Evolutionary conservation across 2,113 vertebrate genomes (phyloP).

Genomic region (Neoarius graeffei): DNA sequence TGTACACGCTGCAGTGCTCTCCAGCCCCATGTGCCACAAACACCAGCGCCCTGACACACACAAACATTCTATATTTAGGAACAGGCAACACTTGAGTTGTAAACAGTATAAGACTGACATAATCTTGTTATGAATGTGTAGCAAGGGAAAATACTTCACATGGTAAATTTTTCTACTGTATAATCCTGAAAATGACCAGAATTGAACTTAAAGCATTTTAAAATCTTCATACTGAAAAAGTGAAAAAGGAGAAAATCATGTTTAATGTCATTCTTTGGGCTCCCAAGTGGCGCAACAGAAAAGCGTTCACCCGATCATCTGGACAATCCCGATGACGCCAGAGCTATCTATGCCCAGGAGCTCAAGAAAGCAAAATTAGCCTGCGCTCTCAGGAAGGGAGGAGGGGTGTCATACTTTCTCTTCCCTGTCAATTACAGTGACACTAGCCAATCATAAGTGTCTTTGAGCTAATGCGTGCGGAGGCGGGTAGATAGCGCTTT

Average conservation of each 20-base stretch:
- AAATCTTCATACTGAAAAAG: background rate
- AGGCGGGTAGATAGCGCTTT: background rate
- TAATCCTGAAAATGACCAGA: background rate
- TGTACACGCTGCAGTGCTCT: slow-evolving; percentile 90
- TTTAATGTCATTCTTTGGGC: background rate
- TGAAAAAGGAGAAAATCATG: background rate
- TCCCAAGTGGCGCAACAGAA: background rate
- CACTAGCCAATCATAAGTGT: background rate
- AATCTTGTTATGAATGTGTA: background rate
- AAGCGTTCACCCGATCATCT: background rate
- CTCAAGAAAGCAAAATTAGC: background rate
- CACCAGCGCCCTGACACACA: slow-evolving; percentile 81
- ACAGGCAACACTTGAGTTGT: background rate
- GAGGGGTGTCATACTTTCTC: background rate
- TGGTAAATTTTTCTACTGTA: background rate
- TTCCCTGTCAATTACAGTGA: background rate
- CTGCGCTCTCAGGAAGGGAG: too few relatives aligned
- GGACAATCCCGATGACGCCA: background rate
- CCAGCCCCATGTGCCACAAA: slow-evolving; percentile 88
- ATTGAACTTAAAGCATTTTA: background rate
- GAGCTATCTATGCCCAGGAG: background rate
- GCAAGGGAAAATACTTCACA: background rate
- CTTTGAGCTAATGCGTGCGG: background rate
- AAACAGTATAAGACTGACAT: background rate
- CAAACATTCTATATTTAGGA: background rate